Base-by-base conservation (phyloP, 2,888 invertebrate genomes). In the Blera fallax region DNA sequence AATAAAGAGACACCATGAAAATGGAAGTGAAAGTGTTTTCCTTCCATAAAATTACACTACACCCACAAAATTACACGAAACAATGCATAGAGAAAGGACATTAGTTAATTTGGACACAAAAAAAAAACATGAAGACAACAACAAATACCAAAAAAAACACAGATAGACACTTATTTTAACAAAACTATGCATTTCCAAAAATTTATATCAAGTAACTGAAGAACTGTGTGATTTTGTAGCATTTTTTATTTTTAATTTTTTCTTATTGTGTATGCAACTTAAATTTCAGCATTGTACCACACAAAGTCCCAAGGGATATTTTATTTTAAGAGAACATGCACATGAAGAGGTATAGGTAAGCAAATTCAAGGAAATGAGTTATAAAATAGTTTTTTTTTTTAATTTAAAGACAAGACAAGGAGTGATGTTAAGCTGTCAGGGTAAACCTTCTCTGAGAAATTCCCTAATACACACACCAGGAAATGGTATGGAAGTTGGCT, bases 41-140 rank as follows among this genome's bases (percentile, higher is more conserved):
- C 50, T 52, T 73, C 34, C 29, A n/a, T 80, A 14, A 16, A 54
- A 34, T 58, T 16, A 69, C 40, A 48, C 52, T 76, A 62, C 74
- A 76, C 76, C 45, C 54, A 81, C 11, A 62, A 45, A 48, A 40
- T 48, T 50, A 73, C 65, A 60, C 60, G 45, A 69, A 82, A 70
- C 52, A 62, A 62, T 62, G 54, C 69, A 76, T 29, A 67, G 24
- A 56, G 52, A 65, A 78, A 34, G 32, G 54, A 45, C 58, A 58
- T 67, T 58, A 43, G 3, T 14, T 16, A 70, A 70, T 56, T 56
- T 58, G 24, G 70, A 48, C 32, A 14, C 14, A 14, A 43, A 18
- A 1, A 18, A 21, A 48, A 48, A 6, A 48, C 21, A 0, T 2
- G 8, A 16, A 52, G 27, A 67, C 52, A 43, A 69, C 1, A 64